A percentile compares a stretch with the other conserved stretches of the same genome.
Evolutionary conservation across 2,888 invertebrate genomes (phyloP).

Genomic region (Mesorhabditis sp.): DNA sequence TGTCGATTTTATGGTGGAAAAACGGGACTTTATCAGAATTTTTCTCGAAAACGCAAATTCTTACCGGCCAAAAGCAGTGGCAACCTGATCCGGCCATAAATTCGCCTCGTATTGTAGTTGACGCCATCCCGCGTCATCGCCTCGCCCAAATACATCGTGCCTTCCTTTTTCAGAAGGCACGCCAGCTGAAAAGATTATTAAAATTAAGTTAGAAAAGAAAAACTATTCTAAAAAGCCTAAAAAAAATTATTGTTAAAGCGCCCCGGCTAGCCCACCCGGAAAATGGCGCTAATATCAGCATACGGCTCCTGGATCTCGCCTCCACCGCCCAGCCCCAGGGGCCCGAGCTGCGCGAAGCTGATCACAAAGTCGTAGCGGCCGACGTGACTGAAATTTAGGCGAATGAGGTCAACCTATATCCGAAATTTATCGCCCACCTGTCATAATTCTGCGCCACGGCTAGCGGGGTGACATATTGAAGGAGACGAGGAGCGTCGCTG

Average conservation of each 20-base stretch:
- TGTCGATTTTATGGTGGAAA: background rate
- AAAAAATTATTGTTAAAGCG: background rate
- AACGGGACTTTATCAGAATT: background rate
- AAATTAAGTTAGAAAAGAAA: background rate
- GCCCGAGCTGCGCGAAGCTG: background rate
- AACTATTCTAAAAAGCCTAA: background rate
- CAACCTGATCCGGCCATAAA: background rate
- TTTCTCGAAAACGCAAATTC: no score
- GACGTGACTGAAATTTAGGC: background rate
- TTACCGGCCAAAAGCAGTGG: background rate
- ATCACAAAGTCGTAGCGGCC: background rate
- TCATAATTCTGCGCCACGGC: background rate
- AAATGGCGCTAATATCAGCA: conserved; percentile 6
- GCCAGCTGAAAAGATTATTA: background rate
- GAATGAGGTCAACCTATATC: background rate
- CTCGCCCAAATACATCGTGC: background rate
- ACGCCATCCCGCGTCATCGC: background rate
- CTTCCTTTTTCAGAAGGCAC: background rate
- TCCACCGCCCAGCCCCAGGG: background rate
- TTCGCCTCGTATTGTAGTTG: background rate
- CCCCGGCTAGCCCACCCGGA: background rate
- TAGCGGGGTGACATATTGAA: conserved; percentile 1
- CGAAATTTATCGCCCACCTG: background rate
- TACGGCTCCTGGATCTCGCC: background rate
- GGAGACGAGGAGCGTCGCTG: background rate